Evolutionary conservation across 2,797 vertebrate genomes (phyloP), one percentile per base, ranked within the genome.

Genomic region (Austrolebias charrua): DNA sequence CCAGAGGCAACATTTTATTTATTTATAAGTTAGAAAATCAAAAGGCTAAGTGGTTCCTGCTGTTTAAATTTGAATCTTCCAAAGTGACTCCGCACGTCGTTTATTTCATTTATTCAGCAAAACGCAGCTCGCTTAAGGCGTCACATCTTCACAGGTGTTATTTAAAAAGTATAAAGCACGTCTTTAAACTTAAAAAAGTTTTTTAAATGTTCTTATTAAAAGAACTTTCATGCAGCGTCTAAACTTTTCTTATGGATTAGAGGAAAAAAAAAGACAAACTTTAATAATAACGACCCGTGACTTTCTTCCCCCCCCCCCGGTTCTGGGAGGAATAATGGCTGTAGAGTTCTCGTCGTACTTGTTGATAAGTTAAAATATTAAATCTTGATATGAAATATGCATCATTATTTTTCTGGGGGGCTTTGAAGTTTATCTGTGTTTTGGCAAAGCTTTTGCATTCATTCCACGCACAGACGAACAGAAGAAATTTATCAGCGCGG

Each of bases 361-460:
- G 78, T 79, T 74, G 73, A 84, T 70, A 60, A 52, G 40, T 75
- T 71, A 84, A 69, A 86, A 87, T 88, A 80, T 86, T 84, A 56
- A 16, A 84, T 83, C 63, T 35, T 42, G 69, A 71, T 60, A 76
- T 83, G 45, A 86, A 82, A 80, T 60, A 80, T 80, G 78, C 59
- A 82, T 78, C 59, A 62, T 78, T 87, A 70, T 73, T 67, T 58
- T 64, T 56, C 52, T 3, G 3, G 38, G 38, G 11, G 2, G 55
- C 84, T 89, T 90, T 89, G 89, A 88, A 88, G 86, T 84, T 70
- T 61, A 55, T 57, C 33, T 59, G 40, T 67, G 55, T 68, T 75
- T 80, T 71, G 24, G 19, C 28, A 74, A 77, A 64, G 60, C 60
- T 74, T 65, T 38, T 33, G 73, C 79, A 46, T 14, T 46, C 69